Conservation (phyloP, 2,797 vertebrate genomes). For the Cygnus olor region DNA sequence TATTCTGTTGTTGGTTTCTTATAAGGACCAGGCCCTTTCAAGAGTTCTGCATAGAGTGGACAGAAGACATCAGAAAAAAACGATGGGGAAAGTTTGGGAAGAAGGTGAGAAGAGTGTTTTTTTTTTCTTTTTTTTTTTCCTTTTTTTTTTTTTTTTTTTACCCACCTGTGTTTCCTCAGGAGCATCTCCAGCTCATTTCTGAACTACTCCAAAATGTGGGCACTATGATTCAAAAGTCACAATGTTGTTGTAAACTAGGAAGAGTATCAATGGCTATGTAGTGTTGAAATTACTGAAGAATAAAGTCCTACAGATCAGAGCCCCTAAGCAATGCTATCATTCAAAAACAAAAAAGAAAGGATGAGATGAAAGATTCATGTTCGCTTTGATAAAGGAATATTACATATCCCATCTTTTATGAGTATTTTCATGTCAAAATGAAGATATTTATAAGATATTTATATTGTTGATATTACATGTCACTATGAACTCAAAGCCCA, state of each 20-base stretch:
- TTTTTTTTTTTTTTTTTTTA: too few relatives aligned
- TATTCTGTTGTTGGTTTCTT: background rate
- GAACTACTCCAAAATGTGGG: background rate
- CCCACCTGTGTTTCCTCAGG: background rate
- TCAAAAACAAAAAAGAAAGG: background rate
- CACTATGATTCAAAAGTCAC: background rate
- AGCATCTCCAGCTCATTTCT: background rate
- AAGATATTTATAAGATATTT: background rate
- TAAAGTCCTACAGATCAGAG: background rate
- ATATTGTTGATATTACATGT: background rate
- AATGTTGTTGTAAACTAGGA: background rate
- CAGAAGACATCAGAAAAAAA: background rate
- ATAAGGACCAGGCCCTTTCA: background rate
- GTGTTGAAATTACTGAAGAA: constrained; percentile 2
- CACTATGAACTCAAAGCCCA: background rate
- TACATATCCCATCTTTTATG: background rate
- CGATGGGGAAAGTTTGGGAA: background rate
- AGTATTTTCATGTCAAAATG: constrained; percentile 3
- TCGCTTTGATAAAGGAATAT: background rate
- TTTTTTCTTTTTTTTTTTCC: too few relatives aligned
- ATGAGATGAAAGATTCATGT: background rate
- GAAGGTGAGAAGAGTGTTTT: background rate
- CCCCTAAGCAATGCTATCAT: background rate
- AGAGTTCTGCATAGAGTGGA: background rate
- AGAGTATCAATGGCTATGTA: background rate